Evolutionary conservation across 1,140 invertebrate genomes (phyloP), one percentile per base, ranked within the genome.

Genomic region (Trinorchestia longiramus): DNA sequence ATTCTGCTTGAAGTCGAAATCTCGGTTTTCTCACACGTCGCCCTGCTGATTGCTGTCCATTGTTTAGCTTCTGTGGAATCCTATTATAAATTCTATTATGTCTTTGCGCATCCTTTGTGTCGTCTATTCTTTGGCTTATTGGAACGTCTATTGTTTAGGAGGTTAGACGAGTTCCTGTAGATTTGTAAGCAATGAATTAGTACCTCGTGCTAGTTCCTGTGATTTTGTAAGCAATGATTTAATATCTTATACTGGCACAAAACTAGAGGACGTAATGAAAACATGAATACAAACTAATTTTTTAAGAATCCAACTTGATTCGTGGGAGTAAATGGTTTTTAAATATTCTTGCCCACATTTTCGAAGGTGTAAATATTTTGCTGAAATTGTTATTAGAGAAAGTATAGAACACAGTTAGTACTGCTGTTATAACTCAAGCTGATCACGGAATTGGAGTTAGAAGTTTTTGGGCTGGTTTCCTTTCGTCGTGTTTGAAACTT

Each of bases 41-140:
- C 43, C 19, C 92, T 44, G 44, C 44, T 94, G 92, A 94, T 94
- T 94, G 92, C 43, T 47, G 43, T 43, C 43, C 44, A 94, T 94
- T 94, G 92, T 94, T 94, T 94, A 94, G 92, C 92, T 94, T 94
- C 43, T 94, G 92, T 94, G 92, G 92, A 94, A 94, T 94, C 92
- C 92, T 45, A 94, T 94, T 94, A 43, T 94, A 40, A 94, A 94
- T 94, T 43, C 92, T 45, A 94, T 94, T 94, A 43, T 94, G 43
- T 94, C 92, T 45, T 28, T 94, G 44, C 92, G 92, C 92, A 94
- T 94, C 92, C 44, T 94, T 94, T 94, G 92, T 94, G 92, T 28
- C 92, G 19, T 94, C 92, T 47, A 94, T 94, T 94, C 92, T 45
- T 94, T 94, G 43, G 92, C 44, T 94, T 94, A 45, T 94, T 45